phyloP scores from a whole-genome alignment of 2,797 vertebrate species.

The Geotrypetes seraphini region DNA sequence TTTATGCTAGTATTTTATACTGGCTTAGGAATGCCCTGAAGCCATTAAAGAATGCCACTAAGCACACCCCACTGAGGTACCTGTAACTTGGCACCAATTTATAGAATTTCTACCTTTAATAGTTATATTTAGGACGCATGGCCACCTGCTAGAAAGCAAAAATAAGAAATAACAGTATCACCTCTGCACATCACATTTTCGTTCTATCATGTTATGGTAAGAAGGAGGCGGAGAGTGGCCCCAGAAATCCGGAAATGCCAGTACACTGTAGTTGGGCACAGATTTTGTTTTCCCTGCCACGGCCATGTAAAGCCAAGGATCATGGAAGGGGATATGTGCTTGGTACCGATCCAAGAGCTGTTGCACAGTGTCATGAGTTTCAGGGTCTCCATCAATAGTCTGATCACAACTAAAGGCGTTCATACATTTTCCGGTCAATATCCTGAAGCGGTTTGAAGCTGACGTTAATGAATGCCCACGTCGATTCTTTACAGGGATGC shows the following conservation, averaged over 20 bases:
- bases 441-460: conserved; percentile 5
- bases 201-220: conserved; percentile 53
- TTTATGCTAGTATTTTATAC: too few species aligned
- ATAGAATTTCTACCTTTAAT: too few species aligned
- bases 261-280: conserved; percentile 57
- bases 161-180: too few species aligned
- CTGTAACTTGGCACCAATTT: too few species aligned
- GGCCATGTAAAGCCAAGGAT: conserved; percentile 41
- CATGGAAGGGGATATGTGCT: conserved; percentile 46
- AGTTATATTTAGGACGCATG: too few species aligned
- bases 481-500: background rate
- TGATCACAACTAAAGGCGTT: background rate
- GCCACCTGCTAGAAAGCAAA: too few species aligned
- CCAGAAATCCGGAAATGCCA: conserved; percentile 87
- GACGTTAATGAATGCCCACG: too few species aligned
- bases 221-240: conserved; percentile 58
- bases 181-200: conserved; percentile 61
- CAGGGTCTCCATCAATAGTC: background rate
- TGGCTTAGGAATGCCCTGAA: too few species aligned
- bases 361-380: background rate
- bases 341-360: conserved; percentile 39
- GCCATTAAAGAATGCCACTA: too few species aligned
- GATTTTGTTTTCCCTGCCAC: conserved; percentile 59
- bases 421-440: background rate
- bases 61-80: too few species aligned